phyloP scores from a whole-genome alignment of 2,888 invertebrate genomes.

The Pseudococcus jackbeardsleyi region DNA sequence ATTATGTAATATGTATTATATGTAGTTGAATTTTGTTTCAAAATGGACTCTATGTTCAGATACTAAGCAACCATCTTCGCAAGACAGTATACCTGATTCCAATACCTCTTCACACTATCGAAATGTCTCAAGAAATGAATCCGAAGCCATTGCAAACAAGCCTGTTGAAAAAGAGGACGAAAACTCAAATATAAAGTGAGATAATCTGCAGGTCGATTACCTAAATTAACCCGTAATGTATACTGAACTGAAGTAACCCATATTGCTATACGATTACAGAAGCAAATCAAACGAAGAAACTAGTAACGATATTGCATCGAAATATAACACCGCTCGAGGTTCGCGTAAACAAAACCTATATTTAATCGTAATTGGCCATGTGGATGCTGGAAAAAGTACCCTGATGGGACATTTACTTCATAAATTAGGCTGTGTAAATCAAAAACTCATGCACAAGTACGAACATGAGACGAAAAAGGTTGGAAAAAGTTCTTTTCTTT shows the following conservation, averaged over 20 bases:
- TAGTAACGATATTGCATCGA: conserved; percentile 5
- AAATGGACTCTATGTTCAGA: not conserved
- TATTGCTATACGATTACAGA: conserved; percentile 14
- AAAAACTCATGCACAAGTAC: conserved; percentile 93
- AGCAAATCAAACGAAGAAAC: conserved; percentile 40
- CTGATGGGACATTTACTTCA: conserved; percentile 96
- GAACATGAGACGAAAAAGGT: conserved; percentile 97
- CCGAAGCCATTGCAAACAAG: conserved; percentile 45
- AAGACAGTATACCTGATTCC: not conserved
- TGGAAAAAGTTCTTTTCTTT: conserved; percentile 98
- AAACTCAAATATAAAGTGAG: conserved; percentile 60
- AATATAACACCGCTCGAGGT: conserved; percentile 69
- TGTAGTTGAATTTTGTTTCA: not conserved
- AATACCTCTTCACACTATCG: not conserved
- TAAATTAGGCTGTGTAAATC: conserved; percentile 87
- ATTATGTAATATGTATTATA: no score
- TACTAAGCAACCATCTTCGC: not conserved
- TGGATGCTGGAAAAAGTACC: conserved; percentile 97
- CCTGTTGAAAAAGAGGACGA: conserved; percentile 59
- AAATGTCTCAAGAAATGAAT: not conserved
- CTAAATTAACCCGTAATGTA: not conserved
- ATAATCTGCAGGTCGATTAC: conserved; percentile 32
- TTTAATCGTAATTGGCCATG: conserved; percentile 95
- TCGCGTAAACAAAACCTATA: conserved; percentile 82
- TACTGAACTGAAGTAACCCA: not conserved